Evolutionary conservation across 2,888 invertebrate species (phyloP).

Genomic region (Vandiemenella viatica): DNA sequence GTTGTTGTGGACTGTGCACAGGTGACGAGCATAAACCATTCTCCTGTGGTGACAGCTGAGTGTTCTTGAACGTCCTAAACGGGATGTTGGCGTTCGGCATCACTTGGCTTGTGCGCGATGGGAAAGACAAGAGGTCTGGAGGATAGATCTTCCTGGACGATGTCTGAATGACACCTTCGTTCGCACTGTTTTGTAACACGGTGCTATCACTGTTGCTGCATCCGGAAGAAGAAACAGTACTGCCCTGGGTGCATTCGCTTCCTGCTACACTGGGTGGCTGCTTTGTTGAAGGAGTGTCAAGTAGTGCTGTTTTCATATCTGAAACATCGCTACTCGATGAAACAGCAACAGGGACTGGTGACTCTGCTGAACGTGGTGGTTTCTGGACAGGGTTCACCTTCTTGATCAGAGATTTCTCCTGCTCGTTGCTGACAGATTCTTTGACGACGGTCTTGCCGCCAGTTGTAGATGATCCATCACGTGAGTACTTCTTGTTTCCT

Average conservation of each 20-base stretch:
- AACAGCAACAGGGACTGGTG: neutral
- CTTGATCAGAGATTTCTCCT: slow-evolving; percentile 70
- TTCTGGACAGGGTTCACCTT: slow-evolving; percentile 75
- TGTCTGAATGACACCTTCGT: neutral
- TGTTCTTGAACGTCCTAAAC: neutral
- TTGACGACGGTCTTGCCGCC: slow-evolving; percentile 51
- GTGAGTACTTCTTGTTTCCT: slow-evolving; percentile 31
- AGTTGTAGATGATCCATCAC: slow-evolving; percentile 41
- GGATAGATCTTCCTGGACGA: slow-evolving; percentile 28
- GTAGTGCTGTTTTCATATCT: slow-evolving; percentile 6
- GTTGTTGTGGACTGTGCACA: neutral
- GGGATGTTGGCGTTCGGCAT: slow-evolving; percentile 45
- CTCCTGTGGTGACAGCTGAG: neutral
- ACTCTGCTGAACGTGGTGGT: slow-evolving; percentile 60
- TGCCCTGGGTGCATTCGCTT: neutral
- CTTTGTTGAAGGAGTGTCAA: slow-evolving; percentile 9
- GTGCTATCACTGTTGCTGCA: slow-evolving; percentile 7
- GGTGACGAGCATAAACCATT: no score
- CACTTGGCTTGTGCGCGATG: slow-evolving; percentile 50
- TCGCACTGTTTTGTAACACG: slow-evolving; percentile 1
- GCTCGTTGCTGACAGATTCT: slow-evolving; percentile 53
- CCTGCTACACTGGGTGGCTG: neutral
- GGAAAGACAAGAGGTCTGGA: slow-evolving; percentile 68
- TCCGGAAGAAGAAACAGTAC: neutral
- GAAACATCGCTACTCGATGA: slow-evolving; percentile 1